Percentiles rank a stretch among this genome's conserved stretches.
Evolutionary conservation across 2,797 vertebrate species (phyloP).

Genomic region (Enteromius mattozi): DNA sequence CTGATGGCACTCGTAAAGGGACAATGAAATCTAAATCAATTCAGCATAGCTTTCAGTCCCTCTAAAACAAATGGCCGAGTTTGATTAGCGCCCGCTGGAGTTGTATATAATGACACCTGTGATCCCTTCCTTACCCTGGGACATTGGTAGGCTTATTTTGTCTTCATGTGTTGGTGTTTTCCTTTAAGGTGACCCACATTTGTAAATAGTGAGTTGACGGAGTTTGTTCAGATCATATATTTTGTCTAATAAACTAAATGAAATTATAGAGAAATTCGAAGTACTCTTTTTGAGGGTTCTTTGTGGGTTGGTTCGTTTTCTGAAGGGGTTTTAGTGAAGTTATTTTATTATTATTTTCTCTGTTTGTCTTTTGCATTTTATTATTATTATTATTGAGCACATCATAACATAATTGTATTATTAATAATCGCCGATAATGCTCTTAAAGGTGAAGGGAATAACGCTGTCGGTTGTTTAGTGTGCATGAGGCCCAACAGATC

Average conservation of each 20-base stretch:
- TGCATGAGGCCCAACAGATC: conserved; percentile 7
- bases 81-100: conserved; percentile 85
- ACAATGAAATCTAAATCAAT: conserved; percentile 78
- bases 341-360: conserved; percentile 33
- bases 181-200: conserved; percentile 92
- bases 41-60: conserved; percentile 85
- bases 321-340: background rate
- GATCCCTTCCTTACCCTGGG: conserved; percentile 81
- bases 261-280: conserved; percentile 84
- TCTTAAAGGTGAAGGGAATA: background rate
- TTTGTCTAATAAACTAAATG: conserved; percentile 99
- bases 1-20: conserved; percentile 67
- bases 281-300: conserved; percentile 9
- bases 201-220: conserved; percentile 97
- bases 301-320: background rate
- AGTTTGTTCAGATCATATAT: conserved; percentile 99
- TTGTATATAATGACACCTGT: conserved; percentile 84
- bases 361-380: conserved; percentile 22
- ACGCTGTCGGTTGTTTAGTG: background rate
- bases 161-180: conserved; percentile 86
- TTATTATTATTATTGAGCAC: conserved; percentile 27
- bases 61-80: conserved; percentile 83
- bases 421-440: background rate
- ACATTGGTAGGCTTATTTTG: conserved; percentile 84
- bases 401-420: background rate